Conservation (phyloP, 2,797 vertebrate species). For the Chloroceryle inda region DNA sequence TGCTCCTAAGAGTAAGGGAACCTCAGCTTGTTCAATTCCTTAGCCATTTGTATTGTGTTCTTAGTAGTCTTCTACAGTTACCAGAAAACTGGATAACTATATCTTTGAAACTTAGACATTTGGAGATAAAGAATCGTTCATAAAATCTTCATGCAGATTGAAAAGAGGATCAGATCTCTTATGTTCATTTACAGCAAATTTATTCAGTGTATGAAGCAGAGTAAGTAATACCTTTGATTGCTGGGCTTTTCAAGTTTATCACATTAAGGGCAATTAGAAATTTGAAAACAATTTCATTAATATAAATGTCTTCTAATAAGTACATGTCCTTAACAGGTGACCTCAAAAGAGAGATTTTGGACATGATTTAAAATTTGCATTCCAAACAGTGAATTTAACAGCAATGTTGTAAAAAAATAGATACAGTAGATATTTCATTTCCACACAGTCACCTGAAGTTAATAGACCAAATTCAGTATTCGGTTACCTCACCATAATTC, state of each 20-base stretch:
- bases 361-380: not conserved
- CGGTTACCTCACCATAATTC: not conserved
- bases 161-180: constrained; percentile 1
- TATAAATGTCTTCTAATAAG: not conserved
- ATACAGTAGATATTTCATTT: not conserved
- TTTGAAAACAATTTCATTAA: not conserved
- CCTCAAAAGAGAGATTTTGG: not conserved
- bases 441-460: not conserved
- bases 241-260: not conserved
- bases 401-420: not conserved
- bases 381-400: not conserved
- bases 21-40: not conserved
- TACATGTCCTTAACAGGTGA: not conserved
- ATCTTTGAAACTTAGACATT: constrained; percentile 7
- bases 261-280: not conserved
- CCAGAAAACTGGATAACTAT: not conserved
- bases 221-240: not conserved
- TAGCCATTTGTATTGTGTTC: not conserved
- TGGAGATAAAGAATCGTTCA: not conserved
- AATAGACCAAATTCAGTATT: not conserved
- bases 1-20: not conserved
- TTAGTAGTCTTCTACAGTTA: not conserved
- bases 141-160: not conserved
- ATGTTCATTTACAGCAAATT: not conserved
- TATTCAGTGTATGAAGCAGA: not conserved